Conservation (phyloP, 2,113 vertebrate species). For the Phalacrocorax aristotelis region DNA sequence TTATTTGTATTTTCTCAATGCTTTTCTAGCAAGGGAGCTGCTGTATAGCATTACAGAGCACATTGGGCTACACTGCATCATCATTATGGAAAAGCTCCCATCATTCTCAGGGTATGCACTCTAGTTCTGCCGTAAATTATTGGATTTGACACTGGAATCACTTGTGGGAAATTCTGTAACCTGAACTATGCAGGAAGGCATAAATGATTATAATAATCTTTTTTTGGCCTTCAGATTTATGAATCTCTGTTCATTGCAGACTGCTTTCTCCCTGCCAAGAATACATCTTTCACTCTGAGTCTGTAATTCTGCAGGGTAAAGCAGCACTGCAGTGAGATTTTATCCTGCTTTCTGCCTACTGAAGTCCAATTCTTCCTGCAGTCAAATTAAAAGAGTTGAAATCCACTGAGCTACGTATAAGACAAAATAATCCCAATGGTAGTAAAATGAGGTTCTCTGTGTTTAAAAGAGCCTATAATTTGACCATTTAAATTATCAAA, state of each 20-base stretch:
- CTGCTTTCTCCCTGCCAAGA: neutral
- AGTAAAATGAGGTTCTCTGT: neutral
- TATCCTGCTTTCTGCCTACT: neutral
- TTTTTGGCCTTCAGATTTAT: neutral
- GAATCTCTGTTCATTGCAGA: neutral
- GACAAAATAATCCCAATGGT: neutral
- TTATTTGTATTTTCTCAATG: neutral
- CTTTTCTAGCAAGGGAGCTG: neutral
- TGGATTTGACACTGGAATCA: conserved; percentile 17
- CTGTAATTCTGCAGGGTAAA: neutral
- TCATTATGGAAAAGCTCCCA: neutral
- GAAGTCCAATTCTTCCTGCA: neutral
- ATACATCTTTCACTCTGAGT: neutral
- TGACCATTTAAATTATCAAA: neutral
- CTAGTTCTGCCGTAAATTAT: conserved; percentile 19
- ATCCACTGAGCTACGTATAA: neutral
- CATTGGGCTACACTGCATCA: neutral
- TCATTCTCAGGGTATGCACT: neutral
- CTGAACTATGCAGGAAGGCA: neutral
- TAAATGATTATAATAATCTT: neutral
- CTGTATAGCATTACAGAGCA: neutral
- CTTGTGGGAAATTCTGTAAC: conserved; percentile 35
- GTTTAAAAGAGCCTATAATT: neutral
- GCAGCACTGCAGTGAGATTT: conserved; percentile 2
- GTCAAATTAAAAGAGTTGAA: neutral